Base-by-base conservation (phyloP, 2,888 invertebrate genomes). In the Ormyrus thymus region DNA sequence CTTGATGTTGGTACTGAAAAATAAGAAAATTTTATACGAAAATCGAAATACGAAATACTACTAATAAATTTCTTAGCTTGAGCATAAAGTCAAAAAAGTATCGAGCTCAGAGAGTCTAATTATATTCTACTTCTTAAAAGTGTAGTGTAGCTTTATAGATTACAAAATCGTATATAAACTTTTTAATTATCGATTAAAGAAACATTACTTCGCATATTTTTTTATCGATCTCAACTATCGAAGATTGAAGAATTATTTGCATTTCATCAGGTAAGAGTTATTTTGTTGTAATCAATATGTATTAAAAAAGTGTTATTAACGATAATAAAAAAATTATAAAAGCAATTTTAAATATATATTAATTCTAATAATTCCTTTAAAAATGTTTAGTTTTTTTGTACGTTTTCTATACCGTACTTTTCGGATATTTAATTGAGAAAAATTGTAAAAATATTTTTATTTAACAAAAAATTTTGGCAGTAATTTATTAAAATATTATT, bases 241-340 rank as follows among this genome's bases (percentile, higher is more conserved):
- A 75, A 61, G 53, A 68, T 11, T 8, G 62, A 68, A 46, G 51
- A 11, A 69, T 55, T 64, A 13, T 70, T 29, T 65, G 51, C 71
- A 61, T 64, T 69, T 73, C 13, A 58, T 59, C 76, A 76, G 80
- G 76, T 80, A 76, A 76, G 73, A 69, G 43, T 64, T 59, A 73
- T 59, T 80, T 73, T 69, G 59, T 73, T 76, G 76, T 76, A 76
- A 72, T 73, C 69, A n/a, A 72, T 73, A 80, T 80, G 80, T 80
- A 80, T 64, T 79, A 56, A 71, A n/a, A 68, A 73, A 73, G 68
- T 76, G 73, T 80, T 80, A 76, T 61, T 29, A 76, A 76, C 58
- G 13, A 72, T 64, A 80, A 80, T 79, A 79, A 80, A 80, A 76
- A 9, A 43, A 72, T 56, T 76, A 64, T 45, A 69, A 73, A 75